These are phyloP conservation scores for Malachius bipustulatus DNA, from an alignment of 2,888 invertebrate genomes.

Conservation along the genomic window DNA sequence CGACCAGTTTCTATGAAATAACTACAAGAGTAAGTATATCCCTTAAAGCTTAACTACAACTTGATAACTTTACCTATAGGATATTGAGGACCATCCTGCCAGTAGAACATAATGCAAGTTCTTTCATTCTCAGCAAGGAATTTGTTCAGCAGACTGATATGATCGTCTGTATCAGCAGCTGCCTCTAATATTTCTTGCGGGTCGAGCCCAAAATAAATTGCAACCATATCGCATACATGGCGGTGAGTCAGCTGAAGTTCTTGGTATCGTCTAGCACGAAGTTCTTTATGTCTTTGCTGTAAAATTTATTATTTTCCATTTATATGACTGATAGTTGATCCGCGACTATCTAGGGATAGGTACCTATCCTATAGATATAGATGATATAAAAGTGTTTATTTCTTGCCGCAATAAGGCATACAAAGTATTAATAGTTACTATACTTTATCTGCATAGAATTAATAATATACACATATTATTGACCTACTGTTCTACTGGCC, in stretches of 20 bases:
- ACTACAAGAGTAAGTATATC: not conserved
- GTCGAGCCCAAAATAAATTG: conserved; percentile 43
- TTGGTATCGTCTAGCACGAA: conserved; percentile 38
- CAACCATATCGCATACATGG: conserved; percentile 55
- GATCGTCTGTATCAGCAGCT: conserved; percentile 52
- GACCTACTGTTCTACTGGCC: too few relatives aligned
- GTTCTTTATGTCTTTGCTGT: conserved; percentile 51
- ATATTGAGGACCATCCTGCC: conserved; percentile 53
- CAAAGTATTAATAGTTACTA: too few relatives aligned
- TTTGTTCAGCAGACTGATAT: conserved; percentile 49
- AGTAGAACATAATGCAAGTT: conserved; percentile 51
- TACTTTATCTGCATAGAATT: too few relatives aligned
- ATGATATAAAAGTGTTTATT: too few relatives aligned
- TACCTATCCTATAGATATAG: too few relatives aligned
- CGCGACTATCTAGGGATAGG: too few relatives aligned
- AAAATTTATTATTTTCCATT: too few relatives aligned
- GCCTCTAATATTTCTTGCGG: conserved; percentile 53
- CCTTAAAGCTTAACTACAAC: not conserved
- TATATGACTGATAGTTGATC: too few relatives aligned
- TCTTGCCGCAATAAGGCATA: too few relatives aligned
- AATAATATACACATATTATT: too few relatives aligned
- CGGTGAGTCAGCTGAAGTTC: conserved; percentile 45
- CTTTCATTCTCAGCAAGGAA: conserved; percentile 46
- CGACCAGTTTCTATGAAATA: conserved; percentile 53
- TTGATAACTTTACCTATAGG: conserved; percentile 43